Base-by-base conservation (phyloP, 2,888 invertebrate species). In the Rosalia funebris region DNA sequence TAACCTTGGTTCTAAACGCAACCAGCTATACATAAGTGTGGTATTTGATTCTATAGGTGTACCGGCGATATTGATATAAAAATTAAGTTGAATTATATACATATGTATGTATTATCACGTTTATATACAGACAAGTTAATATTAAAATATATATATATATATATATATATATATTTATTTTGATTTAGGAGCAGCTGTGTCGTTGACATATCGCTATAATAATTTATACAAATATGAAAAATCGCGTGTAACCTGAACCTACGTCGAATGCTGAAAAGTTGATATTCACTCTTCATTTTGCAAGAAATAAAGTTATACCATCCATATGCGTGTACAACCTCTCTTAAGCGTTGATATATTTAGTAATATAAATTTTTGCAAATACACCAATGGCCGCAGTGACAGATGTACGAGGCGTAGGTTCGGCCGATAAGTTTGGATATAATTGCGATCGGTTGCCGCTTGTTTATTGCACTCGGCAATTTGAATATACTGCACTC, bases 401-500 rank as follows among this genome's bases (percentile, higher is more conserved):
- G 50, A 50, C 50, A 50, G 50, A 50, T 50, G 50, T 11, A 50
- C 34, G 39, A 50, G 48, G 50, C 50, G 50, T 50, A 50, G 50
- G 50, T 39, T 25, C 37, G 39, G 39, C 54, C 62, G 62, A 65
- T 65, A 65, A 68, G 66, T 68, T 68, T 68, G 66, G 68, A 70
- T 71, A 67, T 68, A 68, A 67, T 69, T 68, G 67, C 69, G 67
- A 70, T 68, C 70, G 69, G 70, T 62, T 65, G 69, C 62, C 63
- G 70, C 70, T 70, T 70, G 71, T 74, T 74, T 74, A 74, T 74
- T 68, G 63, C 71, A 62, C 62, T 62, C 69, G 64, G 67, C 69
- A 70, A 74, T 74, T 73, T 74, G 70, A 74, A 73, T 73, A 72
- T 73, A 72, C 63, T 66, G 66, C 66, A 57, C 53, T 55, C 60